These are phyloP conservation scores for Rosalia funebris DNA, from an alignment of 2,888 invertebrate species.

Conservation along the genomic window DNA sequence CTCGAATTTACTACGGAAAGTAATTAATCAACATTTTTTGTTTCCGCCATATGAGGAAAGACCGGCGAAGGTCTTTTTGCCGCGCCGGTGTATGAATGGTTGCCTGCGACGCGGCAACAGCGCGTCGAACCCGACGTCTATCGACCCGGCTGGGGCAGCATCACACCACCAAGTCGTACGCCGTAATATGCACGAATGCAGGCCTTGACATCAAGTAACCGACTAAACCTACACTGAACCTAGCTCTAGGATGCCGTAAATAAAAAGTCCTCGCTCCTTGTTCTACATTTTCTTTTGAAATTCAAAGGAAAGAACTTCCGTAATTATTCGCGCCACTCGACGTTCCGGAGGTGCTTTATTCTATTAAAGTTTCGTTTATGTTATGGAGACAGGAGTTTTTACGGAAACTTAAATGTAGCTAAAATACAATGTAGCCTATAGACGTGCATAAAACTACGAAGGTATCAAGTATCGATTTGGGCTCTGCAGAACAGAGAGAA, in stretches of 20 bases:
- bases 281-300: slow-evolving; percentile 38
- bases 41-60: background rate
- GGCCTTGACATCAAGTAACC: slow-evolving; percentile 53
- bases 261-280: slow-evolving; percentile 36
- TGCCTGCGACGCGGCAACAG: slow-evolving; percentile 36
- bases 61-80: background rate
- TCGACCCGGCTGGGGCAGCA: slow-evolving; percentile 45
- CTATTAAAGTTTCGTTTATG: background rate
- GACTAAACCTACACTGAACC: slow-evolving; percentile 46
- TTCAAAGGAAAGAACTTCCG: slow-evolving; percentile 24
- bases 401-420: background rate
- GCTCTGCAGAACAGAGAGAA: no score
- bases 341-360: background rate
- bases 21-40: background rate
- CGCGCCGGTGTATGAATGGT: slow-evolving; percentile 19
- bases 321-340: slow-evolving; percentile 15
- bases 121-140: slow-evolving; percentile 39
- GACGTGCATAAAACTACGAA: background rate
- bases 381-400: background rate
- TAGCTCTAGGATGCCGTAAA: slow-evolving; percentile 40
- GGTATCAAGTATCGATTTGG: background rate
- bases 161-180: slow-evolving; percentile 42
- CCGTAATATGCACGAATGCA: slow-evolving; percentile 42
- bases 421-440: background rate
- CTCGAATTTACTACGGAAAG: no score